Base-by-base conservation (phyloP, 2,113 vertebrate genomes). In the Bucco capensis region DNA sequence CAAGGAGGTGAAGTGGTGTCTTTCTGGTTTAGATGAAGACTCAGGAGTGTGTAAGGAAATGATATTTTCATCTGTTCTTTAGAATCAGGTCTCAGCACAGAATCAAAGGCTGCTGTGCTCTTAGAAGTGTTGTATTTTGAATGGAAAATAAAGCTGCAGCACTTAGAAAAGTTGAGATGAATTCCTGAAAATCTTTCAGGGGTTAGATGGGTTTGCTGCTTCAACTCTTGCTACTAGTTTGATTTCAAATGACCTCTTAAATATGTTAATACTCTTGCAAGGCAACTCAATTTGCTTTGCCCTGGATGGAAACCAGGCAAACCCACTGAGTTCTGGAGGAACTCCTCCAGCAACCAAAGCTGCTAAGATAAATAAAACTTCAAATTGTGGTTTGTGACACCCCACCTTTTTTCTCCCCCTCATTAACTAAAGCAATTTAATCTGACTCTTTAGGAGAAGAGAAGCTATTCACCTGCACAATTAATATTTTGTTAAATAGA, bases 131-230 rank as follows among this genome's bases (percentile, higher is more conserved):
- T 96, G 93, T 84, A 51, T 83, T 89, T 93, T 24, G 0, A 54
- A 82, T 96, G 92, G 90, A 92, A 94, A 95, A 96, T 86, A 96
- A 94, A 94, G 73, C 83, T 62, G 37, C 88, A 84, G 73, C 50
- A 33, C 90, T 88, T 88, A 37, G 3, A 44, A 28, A 71, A 91
- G 80, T 93, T 91, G 83, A 83, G 65, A 67, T 94, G 76, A 88
- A 78, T 96, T 96, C 93, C 90, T 88, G 88, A 61, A 90, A 93
- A 70, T 92, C 86, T 90, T 96, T 94, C 71, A 69, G 46, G 50
- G 73, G 77, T 86, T 84, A 57, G 49, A 57, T 86, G 91, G 94
- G 69, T 94, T 83, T 94, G 69, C 72, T 4, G 23, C 83, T 83
- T 95, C 70, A 65, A 25, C 80, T 86, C 58, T 72, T 88, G 56